Percentiles rank a stretch among this genome's conserved stretches.
phyloP scores from a whole-genome alignment of 2,113 vertebrate species.

The Elaphurus davidianus region DNA sequence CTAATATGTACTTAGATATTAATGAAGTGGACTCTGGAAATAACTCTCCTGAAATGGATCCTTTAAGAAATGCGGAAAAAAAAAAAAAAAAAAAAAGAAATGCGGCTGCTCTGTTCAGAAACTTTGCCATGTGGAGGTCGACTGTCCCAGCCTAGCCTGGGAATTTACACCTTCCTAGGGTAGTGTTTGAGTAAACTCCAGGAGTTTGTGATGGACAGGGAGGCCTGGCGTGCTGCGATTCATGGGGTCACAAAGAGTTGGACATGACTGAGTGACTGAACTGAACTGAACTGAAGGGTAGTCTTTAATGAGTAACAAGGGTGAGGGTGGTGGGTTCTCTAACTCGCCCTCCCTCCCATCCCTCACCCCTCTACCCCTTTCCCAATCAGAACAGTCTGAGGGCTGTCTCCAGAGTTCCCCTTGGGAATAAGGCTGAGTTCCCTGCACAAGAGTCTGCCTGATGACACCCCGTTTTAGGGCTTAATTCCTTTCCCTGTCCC shows the following conservation, averaged over 20 bases:
- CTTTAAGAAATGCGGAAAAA: neutral
- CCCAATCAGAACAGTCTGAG: no score
- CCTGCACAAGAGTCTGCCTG: neutral
- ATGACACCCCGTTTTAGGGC: rapidly evolving
- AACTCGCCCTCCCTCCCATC: neutral
- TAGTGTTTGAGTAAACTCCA: no score
- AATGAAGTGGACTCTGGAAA: neutral
- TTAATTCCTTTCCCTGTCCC: neutral
- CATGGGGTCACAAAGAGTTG: rapidly evolving
- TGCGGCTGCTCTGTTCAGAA: neutral
- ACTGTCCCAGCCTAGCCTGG: neutral
- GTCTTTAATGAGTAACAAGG: neutral
- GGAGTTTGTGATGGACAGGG: no score
- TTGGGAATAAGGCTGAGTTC: neutral
- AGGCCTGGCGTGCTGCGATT: neutral
- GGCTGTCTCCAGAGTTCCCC: neutral
- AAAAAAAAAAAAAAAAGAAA: no score
- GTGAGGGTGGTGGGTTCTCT: rapidly evolving
- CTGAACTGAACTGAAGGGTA: no score
- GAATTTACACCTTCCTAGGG: neutral
- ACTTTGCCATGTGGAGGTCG: rapidly evolving
- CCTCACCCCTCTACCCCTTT: rapidly evolving
- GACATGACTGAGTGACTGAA: no score
- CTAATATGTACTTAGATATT: neutral
- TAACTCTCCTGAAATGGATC: neutral